Conservation (phyloP, 2,113 vertebrate genomes). For the Vanacampus margaritifer region DNA sequence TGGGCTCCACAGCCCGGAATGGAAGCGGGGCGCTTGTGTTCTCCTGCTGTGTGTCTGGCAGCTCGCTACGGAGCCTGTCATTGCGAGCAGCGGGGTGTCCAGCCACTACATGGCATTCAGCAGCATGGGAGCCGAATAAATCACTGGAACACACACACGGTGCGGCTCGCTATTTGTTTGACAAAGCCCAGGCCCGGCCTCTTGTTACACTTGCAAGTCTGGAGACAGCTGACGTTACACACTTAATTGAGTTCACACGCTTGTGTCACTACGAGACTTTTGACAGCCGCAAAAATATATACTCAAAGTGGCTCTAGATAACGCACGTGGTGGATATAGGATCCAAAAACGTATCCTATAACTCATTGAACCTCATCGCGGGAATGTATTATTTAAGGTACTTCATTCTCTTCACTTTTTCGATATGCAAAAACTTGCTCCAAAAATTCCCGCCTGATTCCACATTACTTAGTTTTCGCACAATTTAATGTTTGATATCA, state of each 20-base stretch:
- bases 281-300: not conserved
- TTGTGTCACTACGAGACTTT: not conserved
- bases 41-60: constrained; percentile 70
- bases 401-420: no score
- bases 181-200: constrained; percentile 51
- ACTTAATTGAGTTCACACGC: constrained; percentile 7
- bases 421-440: no score
- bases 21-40: constrained; percentile 66
- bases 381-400: no score
- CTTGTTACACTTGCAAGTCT: constrained; percentile 29
- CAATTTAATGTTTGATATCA: no score
- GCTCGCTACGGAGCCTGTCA: constrained; percentile 73
- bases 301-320: not conserved
- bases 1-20: constrained; percentile 45
- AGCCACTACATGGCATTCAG: constrained; percentile 75
- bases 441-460: no score
- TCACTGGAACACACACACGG: constrained; percentile 74
- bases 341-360: no score
- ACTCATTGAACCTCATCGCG: no score
- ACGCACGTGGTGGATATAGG: not conserved
- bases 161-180: constrained; percentile 35
- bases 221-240: constrained; percentile 9
- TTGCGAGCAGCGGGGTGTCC: constrained; percentile 74
- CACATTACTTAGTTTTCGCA: no score
- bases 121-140: constrained; percentile 78